Percentiles rank a stretch among this genome's conserved stretches.
phyloP scores from a whole-genome alignment of 2,113 vertebrate genomes.

The Alouatta palliata region DNA sequence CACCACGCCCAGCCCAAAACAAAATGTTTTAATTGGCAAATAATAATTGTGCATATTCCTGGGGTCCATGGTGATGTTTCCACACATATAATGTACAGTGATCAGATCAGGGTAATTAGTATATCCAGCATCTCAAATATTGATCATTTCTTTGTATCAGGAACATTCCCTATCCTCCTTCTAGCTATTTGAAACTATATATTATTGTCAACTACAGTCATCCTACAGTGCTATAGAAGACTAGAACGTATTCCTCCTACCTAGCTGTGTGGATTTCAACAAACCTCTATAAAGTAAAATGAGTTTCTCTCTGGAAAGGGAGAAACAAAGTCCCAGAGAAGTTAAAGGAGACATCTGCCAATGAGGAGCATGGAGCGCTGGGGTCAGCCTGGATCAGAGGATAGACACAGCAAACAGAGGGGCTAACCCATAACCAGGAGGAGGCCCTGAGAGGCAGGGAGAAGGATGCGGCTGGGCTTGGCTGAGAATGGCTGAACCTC shows the following conservation, averaged over 20 bases:
- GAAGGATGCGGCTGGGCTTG: no score
- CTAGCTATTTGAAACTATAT: neutral
- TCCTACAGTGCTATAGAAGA: neutral
- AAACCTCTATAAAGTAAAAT: neutral
- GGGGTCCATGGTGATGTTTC: neutral
- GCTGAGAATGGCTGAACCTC: neutral
- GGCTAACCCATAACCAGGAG: neutral
- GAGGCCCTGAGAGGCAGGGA: neutral
- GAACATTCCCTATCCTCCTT: neutral
- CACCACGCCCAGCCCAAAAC: neutral
- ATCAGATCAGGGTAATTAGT: neutral
- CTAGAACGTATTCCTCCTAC: neutral
- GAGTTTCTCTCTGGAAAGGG: neutral
- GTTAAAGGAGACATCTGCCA: neutral
- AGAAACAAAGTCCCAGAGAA: neutral
- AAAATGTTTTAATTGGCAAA: neutral
- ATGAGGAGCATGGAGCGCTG: no score
- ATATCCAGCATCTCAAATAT: neutral
- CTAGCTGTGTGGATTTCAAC: neutral
- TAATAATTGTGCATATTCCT: neutral
- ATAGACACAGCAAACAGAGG: neutral
- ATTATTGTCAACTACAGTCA: neutral
- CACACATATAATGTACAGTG: neutral
- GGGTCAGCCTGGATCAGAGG: neutral
- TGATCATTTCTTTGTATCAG: neutral